Conservation (phyloP, 2,888 invertebrate genomes). For the Ormia ochracea region DNA sequence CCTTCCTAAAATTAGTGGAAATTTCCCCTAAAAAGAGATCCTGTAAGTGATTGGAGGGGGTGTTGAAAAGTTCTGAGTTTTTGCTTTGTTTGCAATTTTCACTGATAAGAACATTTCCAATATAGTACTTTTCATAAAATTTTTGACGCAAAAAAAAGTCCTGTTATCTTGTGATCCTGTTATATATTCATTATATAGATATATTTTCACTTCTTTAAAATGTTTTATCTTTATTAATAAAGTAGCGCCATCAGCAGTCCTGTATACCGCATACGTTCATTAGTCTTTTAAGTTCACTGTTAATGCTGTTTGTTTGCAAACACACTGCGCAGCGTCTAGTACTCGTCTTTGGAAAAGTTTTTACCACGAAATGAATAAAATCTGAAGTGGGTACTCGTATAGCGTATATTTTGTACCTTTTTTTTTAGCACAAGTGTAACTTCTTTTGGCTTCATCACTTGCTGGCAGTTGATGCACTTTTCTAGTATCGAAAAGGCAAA, state of each 20-base stretch:
- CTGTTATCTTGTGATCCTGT: too few relatives aligned
- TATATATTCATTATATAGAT: too few relatives aligned
- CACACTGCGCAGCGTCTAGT: background rate
- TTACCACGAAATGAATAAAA: slow-evolving; percentile 2
- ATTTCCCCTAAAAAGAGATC: too few relatives aligned
- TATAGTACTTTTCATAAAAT: too few relatives aligned
- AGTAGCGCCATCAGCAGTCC: background rate
- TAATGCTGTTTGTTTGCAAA: slow-evolving; percentile 30
- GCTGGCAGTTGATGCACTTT: slow-evolving; percentile 48
- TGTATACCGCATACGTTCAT: background rate
- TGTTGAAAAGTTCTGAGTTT: too few relatives aligned
- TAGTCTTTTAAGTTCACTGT: background rate
- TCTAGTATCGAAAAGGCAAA: slow-evolving; percentile 34
- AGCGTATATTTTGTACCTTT: slow-evolving; percentile 16
- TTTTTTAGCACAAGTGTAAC: slow-evolving; percentile 2
- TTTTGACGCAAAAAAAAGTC: too few relatives aligned
- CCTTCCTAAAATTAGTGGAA: too few relatives aligned
- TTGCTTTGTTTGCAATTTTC: too few relatives aligned
- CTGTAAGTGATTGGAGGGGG: too few relatives aligned
- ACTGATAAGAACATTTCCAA: too few relatives aligned
- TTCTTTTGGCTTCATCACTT: slow-evolving; percentile 47
- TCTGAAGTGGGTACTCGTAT: slow-evolving; percentile 11
- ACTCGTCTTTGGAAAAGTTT: background rate
- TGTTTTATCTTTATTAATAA: background rate
- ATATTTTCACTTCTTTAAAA: too few relatives aligned